Base-by-base conservation (phyloP, 2,888 invertebrate species). In the Thymelicus lineola region DNA sequence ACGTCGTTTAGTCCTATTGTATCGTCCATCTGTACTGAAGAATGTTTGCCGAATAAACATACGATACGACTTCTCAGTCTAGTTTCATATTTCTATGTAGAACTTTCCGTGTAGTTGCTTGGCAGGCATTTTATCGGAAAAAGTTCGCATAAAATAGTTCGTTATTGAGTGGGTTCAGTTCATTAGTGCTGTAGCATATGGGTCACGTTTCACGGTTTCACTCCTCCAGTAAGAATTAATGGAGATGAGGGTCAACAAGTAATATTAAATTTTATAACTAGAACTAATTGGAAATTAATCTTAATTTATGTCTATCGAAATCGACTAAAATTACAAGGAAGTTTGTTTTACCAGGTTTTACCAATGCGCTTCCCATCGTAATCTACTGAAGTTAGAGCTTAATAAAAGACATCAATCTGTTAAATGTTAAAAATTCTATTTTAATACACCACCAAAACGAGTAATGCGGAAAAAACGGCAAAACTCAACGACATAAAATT, bases 1-100 rank as follows among this genome's bases (percentile, higher is more conserved):
- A 14, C 61, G 45, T 67, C 60, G 53, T 67, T 67, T 67, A 67
- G 60, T 15, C 48, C 50, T 60, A 67, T 67, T 67, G 60, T 67
- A 58, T 67, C 50, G 45, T 67, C 45, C 59, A 50, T 66, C 48
- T 42, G 62, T 62, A 53, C 15, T 45, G 17, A 55, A 62, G 35
- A 62, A 62, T 57, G 61, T 62, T 68, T 61, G 55, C 17, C 61
- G 35, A 68, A 46, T 68, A 67, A 67, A 67, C 42, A 62, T 61
- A n/a, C n/a, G 36, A 62, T 61, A n/a, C n/a, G 36, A 45, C 45
- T 36, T 61, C 17, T 55, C 17, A 14, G 7, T 55, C 35, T 60
- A 48, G 42, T 55, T 55, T 55, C 59, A 50, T 36, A 57, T 57
- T 57, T 36, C 36, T 57, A 14, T 66, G 17, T n/a, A 42, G 20